Base-by-base conservation (phyloP, 2,888 invertebrate genomes). In the Ennomos fuscantarius region DNA sequence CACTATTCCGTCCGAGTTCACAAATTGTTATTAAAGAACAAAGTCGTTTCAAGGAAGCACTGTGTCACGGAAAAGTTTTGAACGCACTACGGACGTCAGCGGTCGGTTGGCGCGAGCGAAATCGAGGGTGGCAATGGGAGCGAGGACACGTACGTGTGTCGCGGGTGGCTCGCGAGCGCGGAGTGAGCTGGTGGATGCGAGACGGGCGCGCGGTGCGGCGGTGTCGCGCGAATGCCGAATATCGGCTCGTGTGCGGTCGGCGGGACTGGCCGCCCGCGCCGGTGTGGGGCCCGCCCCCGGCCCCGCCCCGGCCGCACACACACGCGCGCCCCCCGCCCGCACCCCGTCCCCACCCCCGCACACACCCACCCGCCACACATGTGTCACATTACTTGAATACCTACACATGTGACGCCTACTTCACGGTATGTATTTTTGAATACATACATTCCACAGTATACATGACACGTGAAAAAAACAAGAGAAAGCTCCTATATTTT, bases 331-430 rank as follows among this genome's bases (percentile, higher is more conserved):
- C 83, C 79, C 81, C 76, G 65, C 76, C 69, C 76, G 70, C 70
- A 60, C 67, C 59, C 69, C 71, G 49, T 46, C 62, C 78, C 81
- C 82, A 82, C 83, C 80, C 81, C 77, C 77, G 85, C 74, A 68
- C 78, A 71, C 69, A 69, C 73, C 70, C 65, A 70, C 77, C 70
- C 66, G 55, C 62, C 72, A 74, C 82, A 83, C 84, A 82, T 81
- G 81, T 85, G 87, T 82, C 88, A 86, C 89, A 84, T 84, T 76
- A 76, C 78, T 70, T 60, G 72, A 71, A 82, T 87, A 87, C 87
- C 84, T 82, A 86, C 86, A 87, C 76, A 86, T 83, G 87, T 87
- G 87, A 89, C 90, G 88, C 90, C 89, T 87, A 81, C 89, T 84
- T 70, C 81, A 78, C 81, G 68, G 69, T 85, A 89, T 84, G 73